phyloP scores from a whole-genome alignment of 2,888 invertebrate species.

The Sthenelais limicola region DNA sequence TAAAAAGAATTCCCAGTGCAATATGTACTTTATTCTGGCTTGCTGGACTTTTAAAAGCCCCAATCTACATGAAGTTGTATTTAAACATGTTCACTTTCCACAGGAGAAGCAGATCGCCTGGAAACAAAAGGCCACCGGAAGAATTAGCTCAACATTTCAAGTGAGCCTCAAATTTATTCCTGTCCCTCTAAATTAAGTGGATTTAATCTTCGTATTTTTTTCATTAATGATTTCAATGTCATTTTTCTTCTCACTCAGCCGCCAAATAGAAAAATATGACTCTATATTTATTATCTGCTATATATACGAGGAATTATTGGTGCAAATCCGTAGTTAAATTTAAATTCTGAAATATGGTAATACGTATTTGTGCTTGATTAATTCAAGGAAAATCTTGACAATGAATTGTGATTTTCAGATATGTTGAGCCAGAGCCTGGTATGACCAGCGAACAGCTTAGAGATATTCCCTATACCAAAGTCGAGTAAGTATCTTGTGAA shows the following conservation, averaged over 20 bases:
- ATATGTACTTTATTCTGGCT: too few species aligned
- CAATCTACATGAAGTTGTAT: background rate
- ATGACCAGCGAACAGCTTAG: constrained; percentile 64
- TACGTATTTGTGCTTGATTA: background rate
- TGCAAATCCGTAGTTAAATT: background rate
- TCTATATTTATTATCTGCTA: too few species aligned
- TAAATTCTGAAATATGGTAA: background rate
- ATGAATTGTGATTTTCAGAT: constrained; percentile 43
- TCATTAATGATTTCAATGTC: too few species aligned
- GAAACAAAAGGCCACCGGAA: constrained; percentile 61
- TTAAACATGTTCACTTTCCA: background rate
- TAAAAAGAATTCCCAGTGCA: too few species aligned
- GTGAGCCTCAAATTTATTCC: constrained; percentile 53
- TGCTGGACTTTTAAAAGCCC: too few species aligned
- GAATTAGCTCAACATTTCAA: constrained; percentile 68
- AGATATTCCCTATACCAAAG: constrained; percentile 67
- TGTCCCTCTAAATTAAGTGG: background rate
- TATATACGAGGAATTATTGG: too few species aligned
- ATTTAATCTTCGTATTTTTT: background rate
- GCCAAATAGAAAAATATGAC: too few species aligned
- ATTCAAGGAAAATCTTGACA: background rate
- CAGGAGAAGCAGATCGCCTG: constrained; percentile 67
- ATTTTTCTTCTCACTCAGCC: too few species aligned
- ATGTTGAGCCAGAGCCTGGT: constrained; percentile 55
- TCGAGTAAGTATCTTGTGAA: constrained; percentile 67